Percentiles rank a stretch among this genome's conserved stretches.
Conservation (phyloP, 2,888 invertebrate species). For the Oxycera nigricornis region DNA sequence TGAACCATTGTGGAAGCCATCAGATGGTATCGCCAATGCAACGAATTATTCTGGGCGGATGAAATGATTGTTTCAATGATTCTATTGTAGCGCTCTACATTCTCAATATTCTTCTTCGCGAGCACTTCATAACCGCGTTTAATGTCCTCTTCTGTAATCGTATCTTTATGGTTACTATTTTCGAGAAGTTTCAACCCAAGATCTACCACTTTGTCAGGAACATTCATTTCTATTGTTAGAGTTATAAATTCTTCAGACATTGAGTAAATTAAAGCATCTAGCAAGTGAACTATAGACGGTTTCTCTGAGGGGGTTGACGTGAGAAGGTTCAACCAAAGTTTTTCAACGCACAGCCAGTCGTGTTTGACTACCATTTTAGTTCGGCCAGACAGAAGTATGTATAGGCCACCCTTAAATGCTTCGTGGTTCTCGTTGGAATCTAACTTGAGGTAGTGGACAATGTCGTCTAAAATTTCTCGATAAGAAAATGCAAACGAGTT, state of each 20-base stretch:
- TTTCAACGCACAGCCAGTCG: slow-evolving; percentile 76
- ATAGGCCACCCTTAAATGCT: slow-evolving; percentile 79
- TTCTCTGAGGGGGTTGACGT: slow-evolving; percentile 85
- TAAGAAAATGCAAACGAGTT: slow-evolving; percentile 75
- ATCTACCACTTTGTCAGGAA: slow-evolving; percentile 65
- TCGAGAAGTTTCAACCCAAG: slow-evolving; percentile 60
- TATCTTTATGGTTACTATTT: slow-evolving; percentile 40
- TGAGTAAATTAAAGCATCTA: slow-evolving; percentile 65
- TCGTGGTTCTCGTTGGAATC: slow-evolving; percentile 71
- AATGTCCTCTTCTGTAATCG: slow-evolving; percentile 58
- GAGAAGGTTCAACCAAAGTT: slow-evolving; percentile 81
- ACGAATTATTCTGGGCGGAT: slow-evolving; percentile 53
- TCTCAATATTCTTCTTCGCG: slow-evolving; percentile 61
- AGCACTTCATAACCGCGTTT: slow-evolving; percentile 58
- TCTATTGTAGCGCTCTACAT: slow-evolving; percentile 64
- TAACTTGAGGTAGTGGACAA: slow-evolving; percentile 68
- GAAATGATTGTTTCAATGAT: slow-evolving; percentile 63
- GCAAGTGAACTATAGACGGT: slow-evolving; percentile 74
- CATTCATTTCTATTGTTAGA: slow-evolving; percentile 66
- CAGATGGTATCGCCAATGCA: slow-evolving; percentile 84
- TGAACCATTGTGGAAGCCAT: slow-evolving; percentile 77
- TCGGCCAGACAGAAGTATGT: slow-evolving; percentile 63
- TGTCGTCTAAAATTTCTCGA: slow-evolving; percentile 68
- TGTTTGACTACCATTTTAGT: slow-evolving; percentile 60
- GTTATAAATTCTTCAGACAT: slow-evolving; percentile 70